Evolutionary conservation across 1,140 invertebrate genomes (phyloP).

Genomic region (Parasteatoda tepidariorum): DNA sequence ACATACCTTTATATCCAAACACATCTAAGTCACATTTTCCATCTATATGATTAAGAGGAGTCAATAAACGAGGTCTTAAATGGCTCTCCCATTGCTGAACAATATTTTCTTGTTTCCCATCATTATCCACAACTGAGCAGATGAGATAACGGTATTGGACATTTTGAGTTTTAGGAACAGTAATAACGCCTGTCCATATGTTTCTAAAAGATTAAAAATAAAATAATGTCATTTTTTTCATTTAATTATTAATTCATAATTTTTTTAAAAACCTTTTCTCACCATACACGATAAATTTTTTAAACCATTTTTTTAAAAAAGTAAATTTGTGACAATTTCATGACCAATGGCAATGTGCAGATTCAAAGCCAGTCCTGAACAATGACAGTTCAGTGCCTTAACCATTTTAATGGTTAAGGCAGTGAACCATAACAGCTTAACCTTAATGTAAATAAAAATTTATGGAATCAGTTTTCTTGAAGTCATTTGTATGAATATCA

Average conservation of each 20-base stretch:
- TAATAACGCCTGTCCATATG: slow-evolving; percentile 66
- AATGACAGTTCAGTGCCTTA: no score
- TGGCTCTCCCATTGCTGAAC: slow-evolving; percentile 88
- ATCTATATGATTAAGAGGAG: slow-evolving; percentile 64
- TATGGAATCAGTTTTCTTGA: no score
- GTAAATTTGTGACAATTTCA: not conserved
- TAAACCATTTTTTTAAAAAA: not conserved
- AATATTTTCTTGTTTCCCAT: slow-evolving; percentile 72
- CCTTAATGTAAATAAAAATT: no score
- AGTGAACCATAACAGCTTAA: no score
- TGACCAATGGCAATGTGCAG: no score
- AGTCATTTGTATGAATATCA: no score
- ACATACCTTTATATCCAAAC: slow-evolving; percentile 67
- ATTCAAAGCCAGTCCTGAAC: no score
- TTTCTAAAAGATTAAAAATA: slow-evolving; percentile 47
- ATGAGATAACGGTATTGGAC: slow-evolving; percentile 85
- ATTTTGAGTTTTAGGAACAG: slow-evolving; percentile 75
- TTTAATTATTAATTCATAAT: not conserved
- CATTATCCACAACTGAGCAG: slow-evolving; percentile 72
- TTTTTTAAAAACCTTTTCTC: not conserved
- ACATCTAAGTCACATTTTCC: slow-evolving; percentile 48
- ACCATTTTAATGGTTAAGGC: no score
- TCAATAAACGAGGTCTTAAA: slow-evolving; percentile 76
- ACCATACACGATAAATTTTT: not conserved
- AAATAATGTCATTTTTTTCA: not conserved